These are phyloP conservation scores for Tauraco erythrolophus DNA, from an alignment of 2,113 vertebrate genomes.

Conservation along the genomic window DNA sequence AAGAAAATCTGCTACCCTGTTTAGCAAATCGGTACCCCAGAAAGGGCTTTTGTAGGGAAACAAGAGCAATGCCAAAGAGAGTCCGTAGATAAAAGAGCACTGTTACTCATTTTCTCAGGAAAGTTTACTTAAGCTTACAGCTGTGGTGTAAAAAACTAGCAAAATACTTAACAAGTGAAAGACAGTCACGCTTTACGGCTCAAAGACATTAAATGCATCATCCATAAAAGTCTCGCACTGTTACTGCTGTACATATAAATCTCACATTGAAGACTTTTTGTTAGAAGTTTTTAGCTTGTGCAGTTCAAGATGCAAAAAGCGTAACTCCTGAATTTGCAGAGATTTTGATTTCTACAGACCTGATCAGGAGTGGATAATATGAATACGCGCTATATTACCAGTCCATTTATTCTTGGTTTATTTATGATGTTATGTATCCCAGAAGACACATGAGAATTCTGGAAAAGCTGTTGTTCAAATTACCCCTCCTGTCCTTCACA, in stretches of 20 bases:
- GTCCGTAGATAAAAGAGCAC: neutral
- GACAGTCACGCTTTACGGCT: fast-evolving
- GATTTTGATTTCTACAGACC: neutral
- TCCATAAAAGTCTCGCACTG: neutral
- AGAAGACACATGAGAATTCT: neutral
- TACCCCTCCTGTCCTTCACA: neutral
- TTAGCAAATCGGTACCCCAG: neutral
- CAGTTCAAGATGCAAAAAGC: neutral
- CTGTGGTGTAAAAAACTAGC: neutral
- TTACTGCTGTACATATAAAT: neutral
- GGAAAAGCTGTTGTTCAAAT: neutral
- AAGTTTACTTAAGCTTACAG: neutral
- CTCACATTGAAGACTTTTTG: neutral
- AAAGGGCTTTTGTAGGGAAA: neutral
- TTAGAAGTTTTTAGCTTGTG: neutral
- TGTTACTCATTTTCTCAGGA: neutral
- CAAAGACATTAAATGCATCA: neutral
- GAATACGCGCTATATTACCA: neutral
- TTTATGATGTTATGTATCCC: neutral
- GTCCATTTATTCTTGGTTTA: neutral
- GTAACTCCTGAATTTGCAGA: fast-evolving
- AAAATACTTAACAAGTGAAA: neutral
- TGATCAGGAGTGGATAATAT: neutral
- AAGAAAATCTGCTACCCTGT: neutral
- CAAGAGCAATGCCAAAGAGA: neutral